These are phyloP conservation scores for Hyles vespertilio DNA, from an alignment of 1,140 invertebrate species.

Conservation along the genomic window DNA sequence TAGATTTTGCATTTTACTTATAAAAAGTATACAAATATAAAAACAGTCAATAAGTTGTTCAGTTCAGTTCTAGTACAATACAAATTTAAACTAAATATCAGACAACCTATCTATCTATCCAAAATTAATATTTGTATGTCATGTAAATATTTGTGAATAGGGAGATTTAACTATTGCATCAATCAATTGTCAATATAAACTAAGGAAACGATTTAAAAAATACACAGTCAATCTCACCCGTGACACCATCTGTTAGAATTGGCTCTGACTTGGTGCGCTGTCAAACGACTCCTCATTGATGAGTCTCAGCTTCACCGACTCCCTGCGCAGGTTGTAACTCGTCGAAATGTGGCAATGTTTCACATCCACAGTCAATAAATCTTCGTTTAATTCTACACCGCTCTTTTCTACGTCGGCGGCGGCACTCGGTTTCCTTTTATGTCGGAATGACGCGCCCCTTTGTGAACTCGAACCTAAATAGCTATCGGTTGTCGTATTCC, in stretches of 20 bases:
- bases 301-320: conserved; percentile 68
- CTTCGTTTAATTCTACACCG: conserved; percentile 68
- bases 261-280: conserved; percentile 50
- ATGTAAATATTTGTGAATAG: too few species aligned
- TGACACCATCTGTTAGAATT: conserved; percentile 66
- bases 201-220: too few species aligned
- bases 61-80: too few species aligned
- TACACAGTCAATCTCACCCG: conserved; percentile 36
- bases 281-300: conserved; percentile 73
- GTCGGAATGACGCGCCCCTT: conserved; percentile 53
- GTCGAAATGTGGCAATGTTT: conserved; percentile 69
- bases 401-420: conserved; percentile 67
- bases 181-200: too few species aligned
- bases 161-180: too few species aligned
- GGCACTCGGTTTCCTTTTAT: conserved; percentile 67
- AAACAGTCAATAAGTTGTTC: too few species aligned
- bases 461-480: conserved; percentile 62
- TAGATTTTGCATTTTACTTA: too few species aligned
- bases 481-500: conserved; percentile 77
- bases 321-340: conserved; percentile 67
- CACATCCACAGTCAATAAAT: conserved; percentile 61
- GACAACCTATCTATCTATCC: too few species aligned
- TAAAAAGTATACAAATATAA: too few species aligned
- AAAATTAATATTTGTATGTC: too few species aligned
- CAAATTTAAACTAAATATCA: too few species aligned